These are phyloP conservation scores for Serinus canaria DNA, from an alignment of 2,113 vertebrate genomes.

Conservation along the genomic window DNA sequence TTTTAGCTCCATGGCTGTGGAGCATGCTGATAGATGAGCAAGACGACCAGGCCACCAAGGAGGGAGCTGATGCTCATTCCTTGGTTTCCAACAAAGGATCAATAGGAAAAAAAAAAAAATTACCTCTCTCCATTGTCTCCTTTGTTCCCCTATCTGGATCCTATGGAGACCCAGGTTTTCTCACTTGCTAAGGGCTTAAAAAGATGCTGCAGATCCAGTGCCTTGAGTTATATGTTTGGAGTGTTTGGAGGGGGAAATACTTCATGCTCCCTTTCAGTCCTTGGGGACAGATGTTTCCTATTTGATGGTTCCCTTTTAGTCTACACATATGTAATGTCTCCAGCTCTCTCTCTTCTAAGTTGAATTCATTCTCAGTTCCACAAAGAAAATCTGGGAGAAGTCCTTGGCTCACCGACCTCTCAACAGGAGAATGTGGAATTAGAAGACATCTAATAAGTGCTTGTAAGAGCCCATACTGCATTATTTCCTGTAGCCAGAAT, in stretches of 20 bases:
- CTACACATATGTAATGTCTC: background rate
- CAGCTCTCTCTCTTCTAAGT: background rate
- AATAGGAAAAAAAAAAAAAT: background rate
- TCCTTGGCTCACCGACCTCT: background rate
- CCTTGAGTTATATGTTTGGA: background rate
- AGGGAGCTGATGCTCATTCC: background rate
- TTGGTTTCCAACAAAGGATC: background rate
- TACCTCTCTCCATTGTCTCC: background rate
- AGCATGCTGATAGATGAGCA: rapidly evolving
- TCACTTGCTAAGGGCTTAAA: background rate
- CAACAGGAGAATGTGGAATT: background rate
- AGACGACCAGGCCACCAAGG: background rate
- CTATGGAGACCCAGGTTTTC: background rate
- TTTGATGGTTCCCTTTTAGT: background rate
- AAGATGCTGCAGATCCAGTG: background rate
- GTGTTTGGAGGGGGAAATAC: background rate
- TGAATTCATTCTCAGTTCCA: background rate
- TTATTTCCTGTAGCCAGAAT: background rate
- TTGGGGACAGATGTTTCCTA: background rate
- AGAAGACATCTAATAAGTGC: background rate
- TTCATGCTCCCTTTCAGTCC: background rate
- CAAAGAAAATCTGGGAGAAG: background rate
- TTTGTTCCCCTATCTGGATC: background rate
- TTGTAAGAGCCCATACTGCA: background rate
- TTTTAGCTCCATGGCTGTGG: too few species aligned